phyloP scores from a whole-genome alignment of 2,797 vertebrate species.

The Siniperca undulata region DNA sequence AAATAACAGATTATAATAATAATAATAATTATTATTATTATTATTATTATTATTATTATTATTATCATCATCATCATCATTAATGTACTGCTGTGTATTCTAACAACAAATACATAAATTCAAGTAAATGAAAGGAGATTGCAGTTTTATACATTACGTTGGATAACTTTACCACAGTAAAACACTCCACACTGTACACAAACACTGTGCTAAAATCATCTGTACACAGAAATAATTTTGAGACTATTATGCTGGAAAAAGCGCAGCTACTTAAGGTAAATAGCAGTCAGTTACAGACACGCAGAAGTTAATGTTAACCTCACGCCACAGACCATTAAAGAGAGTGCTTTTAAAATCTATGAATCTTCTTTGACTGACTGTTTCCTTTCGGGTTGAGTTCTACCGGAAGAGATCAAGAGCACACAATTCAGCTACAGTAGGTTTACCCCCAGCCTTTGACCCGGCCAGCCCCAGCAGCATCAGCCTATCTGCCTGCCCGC shows the following conservation, averaged over 20 bases:
- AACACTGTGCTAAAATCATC: background rate
- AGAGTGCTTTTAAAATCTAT: conserved; percentile 7
- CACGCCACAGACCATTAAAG: background rate
- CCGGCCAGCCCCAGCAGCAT: conserved; percentile 54
- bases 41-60: background rate
- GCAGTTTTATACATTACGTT: background rate
- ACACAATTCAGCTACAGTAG: conserved; percentile 67
- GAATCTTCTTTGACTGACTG: conserved; percentile 46
- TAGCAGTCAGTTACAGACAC: background rate
- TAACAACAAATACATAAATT: background rate
- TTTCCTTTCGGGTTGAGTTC: conserved; percentile 53
- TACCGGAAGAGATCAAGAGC: conserved; percentile 63
- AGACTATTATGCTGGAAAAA: background rate
- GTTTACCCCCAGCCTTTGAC: conserved; percentile 75
- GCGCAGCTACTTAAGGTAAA: background rate
- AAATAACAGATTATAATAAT: conserved; percentile 34
- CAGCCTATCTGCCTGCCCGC: conserved; percentile 24
- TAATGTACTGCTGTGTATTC: background rate
- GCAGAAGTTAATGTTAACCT: conserved; percentile 7
- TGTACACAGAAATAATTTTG: background rate
- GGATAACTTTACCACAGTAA: background rate
- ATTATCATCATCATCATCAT: too few relatives aligned
- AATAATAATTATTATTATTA: conserved; percentile 10
- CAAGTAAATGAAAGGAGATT: background rate
- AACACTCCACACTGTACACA: background rate